Evolutionary conservation across 2,797 vertebrate species (phyloP), one percentile per base, ranked within the genome.

Genomic region (Manis pentadactyla): DNA sequence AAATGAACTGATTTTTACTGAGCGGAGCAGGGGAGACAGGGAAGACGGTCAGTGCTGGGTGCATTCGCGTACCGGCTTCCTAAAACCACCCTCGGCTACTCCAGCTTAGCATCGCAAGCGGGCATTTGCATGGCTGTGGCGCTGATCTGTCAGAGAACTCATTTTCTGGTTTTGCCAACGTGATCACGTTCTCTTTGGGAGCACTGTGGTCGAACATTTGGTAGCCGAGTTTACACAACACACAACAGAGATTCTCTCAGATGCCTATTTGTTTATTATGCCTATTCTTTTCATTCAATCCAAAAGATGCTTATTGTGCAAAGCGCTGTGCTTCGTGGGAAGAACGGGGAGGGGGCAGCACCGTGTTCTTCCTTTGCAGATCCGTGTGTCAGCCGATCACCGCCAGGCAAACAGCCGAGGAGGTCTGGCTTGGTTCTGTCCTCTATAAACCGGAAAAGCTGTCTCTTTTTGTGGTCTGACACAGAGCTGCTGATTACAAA

Each of bases 401-500:
- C 37, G 2, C 14, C 49, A 10, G 14, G 9, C 2, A 4, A 39
- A 87, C n/a, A 68, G 82, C 4, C n/a, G 17, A 0, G 49, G 55
- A 46, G 46, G 29, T 19, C n/a, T 34, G 37, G 17, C 17, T 42
- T 25, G 0, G 0, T 31, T 18, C 57, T 19, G 18, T 51, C 18
- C 63, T 34, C 34, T 18, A 34, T 31, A 12, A n/a, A 27, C 74
- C n/a, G 55, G 2, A n/a, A 19, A 71, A 5, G 12, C 39, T 19
- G n/a, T 18, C 51, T 63, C 34, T 87, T 34, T 39, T n/a, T 66
- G 57, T 9, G n/a, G 23, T 31, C 14, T 17, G 23, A 34, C 1
- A 0, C 46, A n/a, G 57, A 11, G 15, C 73, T 53, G 49, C 19
- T 17, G 34, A 7, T 39, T 4, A 27, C 42, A 68, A 69, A 49